Base-by-base conservation (phyloP, 2,113 vertebrate species). In the Aphyosemion australe region DNA sequence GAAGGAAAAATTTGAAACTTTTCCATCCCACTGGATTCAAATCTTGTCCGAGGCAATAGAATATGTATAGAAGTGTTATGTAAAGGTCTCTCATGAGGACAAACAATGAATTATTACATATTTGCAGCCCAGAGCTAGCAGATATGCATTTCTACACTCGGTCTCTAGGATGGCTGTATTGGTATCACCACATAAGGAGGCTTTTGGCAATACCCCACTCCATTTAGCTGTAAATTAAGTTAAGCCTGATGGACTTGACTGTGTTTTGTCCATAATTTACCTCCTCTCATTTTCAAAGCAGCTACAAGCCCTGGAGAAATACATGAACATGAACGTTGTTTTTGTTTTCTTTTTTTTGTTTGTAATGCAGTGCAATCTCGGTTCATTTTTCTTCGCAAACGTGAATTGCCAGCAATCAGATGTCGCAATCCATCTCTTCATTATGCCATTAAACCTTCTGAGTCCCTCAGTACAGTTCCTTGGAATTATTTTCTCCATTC, bases 341-440 rank as follows among this genome's bases (percentile, higher is more conserved):
- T 39, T 37, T 37, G 41, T 1, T 41, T 72, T 60, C 6, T 37
- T 39, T 37, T 1, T 12, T 12, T 54, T 72, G 15, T 26, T 26
- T 26, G 26, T 26, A 26, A 71, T 61, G 45, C 63, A 48, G 32
- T 59, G 53, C 56, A 8, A 26, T 26, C 53, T 46, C 37, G 65
- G 43, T 51, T 75, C 60, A 54, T 80, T 74, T 64, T n/a, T 19
- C 50, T 69, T 64, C 26, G 41, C 61, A 71, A 77, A 79, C 68
- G 69, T 9, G 63, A 78, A 45, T 49, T 46, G 21, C 64, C 61
- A 21, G 68, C 63, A 47, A 86, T 82, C 81, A 60, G 39, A 74
- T 69, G 75, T 84, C 74, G 61, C 55, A 74, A 71, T 81, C 59
- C 50, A 77, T 80, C 72, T 78, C 52, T 54, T 81, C 70, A 69